Evolutionary conservation across 2,113 vertebrate genomes (phyloP).

Genomic region (Cyprinodon brontotheroides): DNA sequence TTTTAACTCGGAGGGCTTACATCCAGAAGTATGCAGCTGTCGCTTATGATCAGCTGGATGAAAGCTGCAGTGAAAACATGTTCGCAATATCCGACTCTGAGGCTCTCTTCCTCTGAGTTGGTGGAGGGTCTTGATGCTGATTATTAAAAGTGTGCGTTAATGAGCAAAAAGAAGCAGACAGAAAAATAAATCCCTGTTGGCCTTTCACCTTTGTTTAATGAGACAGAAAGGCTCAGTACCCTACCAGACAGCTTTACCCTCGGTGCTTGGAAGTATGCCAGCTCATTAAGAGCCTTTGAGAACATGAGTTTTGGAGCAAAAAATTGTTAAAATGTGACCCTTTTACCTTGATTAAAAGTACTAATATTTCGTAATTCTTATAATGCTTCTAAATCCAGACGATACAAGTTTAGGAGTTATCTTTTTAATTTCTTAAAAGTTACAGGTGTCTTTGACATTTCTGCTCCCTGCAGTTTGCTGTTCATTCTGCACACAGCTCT

Average conservation of each 20-base stretch:
- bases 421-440: background rate
- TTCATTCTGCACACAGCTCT: background rate
- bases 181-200: slow-evolving; percentile 10
- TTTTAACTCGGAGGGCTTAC: slow-evolving; percentile 11
- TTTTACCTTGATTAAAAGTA: slow-evolving; percentile 20
- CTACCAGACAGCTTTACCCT: slow-evolving; percentile 39
- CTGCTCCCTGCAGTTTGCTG: background rate
- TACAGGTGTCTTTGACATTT: background rate
- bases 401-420: background rate
- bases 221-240: slow-evolving; percentile 62
- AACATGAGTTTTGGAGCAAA: slow-evolving; percentile 8
- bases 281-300: slow-evolving; percentile 49
- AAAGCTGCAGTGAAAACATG: slow-evolving; percentile 18
- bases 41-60: slow-evolving; percentile 24
- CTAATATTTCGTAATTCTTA: background rate
- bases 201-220: slow-evolving; percentile 65
- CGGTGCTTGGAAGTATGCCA: slow-evolving; percentile 50
- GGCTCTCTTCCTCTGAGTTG: slow-evolving; percentile 14
- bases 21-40: slow-evolving; percentile 35
- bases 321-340: background rate
- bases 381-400: background rate
- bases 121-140: slow-evolving; percentile 47
- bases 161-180: slow-evolving; percentile 30
- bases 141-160: slow-evolving; percentile 61
- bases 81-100: slow-evolving; percentile 42